These are phyloP conservation scores for Esperia sulphurella DNA, from an alignment of 2,888 invertebrate species.

Conservation along the genomic window DNA sequence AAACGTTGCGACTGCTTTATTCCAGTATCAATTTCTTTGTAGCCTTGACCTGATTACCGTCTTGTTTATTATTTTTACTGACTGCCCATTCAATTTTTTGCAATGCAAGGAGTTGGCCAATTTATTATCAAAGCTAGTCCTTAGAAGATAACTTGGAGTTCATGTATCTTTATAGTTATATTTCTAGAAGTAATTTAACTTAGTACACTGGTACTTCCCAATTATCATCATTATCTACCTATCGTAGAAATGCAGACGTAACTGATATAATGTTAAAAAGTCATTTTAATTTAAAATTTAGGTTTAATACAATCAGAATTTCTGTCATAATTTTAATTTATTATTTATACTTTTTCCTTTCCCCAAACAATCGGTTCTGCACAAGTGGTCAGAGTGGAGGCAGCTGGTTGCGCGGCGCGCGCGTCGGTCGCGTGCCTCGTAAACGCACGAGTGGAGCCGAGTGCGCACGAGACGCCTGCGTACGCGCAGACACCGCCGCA, in stretches of 20 bases:
- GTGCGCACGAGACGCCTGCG: slow-evolving; percentile 33
- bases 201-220: no score
- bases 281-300: no score
- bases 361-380: slow-evolving; percentile 52
- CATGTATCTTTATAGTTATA: no score
- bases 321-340: no score
- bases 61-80: not conserved
- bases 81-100: not conserved
- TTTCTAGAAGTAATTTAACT: no score
- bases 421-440: slow-evolving; percentile 67
- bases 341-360: slow-evolving; percentile 18
- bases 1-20: slow-evolving; percentile 2
- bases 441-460: slow-evolving; percentile 59
- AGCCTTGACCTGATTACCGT: slow-evolving; percentile 12
- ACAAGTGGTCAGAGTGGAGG: slow-evolving; percentile 49
- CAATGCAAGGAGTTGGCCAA: no score
- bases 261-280: no score
- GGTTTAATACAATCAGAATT: no score
- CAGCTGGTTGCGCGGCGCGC: slow-evolving; percentile 44
- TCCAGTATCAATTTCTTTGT: slow-evolving; percentile 4
- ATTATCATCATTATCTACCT: no score
- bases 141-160: no score
- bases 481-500: not conserved
- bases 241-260: no score
- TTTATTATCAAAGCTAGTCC: no score